Conservation (phyloP, 2,113 vertebrate genomes). For the Macheiramphus alcinus region DNA sequence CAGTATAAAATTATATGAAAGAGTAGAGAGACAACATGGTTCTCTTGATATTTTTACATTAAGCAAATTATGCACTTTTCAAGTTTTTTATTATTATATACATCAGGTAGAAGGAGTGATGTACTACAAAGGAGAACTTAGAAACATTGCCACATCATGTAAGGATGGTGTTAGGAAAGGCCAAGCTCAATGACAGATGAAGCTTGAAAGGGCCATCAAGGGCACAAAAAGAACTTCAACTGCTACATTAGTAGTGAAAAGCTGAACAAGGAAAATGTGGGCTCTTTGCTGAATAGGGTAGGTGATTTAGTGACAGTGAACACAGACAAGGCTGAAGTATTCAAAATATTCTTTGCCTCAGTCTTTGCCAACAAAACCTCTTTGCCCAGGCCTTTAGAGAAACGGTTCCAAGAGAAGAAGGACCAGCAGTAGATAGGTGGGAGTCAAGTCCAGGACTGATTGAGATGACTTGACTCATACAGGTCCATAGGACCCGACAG, state of each 20-base stretch:
- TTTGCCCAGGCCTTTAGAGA: neutral
- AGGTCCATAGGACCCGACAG: accelerated
- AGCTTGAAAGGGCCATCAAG: neutral
- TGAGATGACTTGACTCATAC: neutral
- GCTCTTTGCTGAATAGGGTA: neutral
- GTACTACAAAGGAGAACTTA: neutral
- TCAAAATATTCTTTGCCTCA: neutral
- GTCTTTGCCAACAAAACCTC: neutral
- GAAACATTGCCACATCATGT: neutral
- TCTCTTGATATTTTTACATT: neutral
- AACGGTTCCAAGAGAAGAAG: neutral
- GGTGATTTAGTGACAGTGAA: neutral
- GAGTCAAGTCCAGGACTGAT: neutral
- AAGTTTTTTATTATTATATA: neutral
- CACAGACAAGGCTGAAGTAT: neutral
- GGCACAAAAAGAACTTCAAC: neutral
- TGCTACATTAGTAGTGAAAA: neutral
- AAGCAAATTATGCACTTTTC: neutral
- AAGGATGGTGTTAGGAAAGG: neutral
- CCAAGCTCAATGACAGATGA: neutral
- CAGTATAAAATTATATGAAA: neutral
- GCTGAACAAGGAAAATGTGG: neutral
- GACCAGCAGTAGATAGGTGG: neutral
- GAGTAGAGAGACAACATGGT: neutral
- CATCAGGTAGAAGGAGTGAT: neutral